Conservation (phyloP, 2,113 vertebrate genomes). For the Bos javanicus region DNA sequence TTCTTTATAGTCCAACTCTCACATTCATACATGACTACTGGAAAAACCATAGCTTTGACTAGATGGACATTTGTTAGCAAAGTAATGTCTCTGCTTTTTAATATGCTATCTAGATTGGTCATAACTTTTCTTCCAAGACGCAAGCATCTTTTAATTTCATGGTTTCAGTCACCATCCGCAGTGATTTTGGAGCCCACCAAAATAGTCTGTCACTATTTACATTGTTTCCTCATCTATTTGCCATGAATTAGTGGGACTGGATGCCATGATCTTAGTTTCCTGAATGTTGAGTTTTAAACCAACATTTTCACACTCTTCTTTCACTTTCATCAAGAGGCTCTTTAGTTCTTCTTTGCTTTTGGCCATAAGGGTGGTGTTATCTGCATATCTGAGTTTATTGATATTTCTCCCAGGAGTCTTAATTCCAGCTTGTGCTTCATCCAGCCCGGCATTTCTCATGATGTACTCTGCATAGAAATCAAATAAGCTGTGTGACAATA, state of each 20-base stretch:
- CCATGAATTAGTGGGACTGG: background rate
- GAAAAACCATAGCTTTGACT: background rate
- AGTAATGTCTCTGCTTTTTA: background rate
- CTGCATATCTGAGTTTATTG: background rate
- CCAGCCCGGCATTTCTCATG: background rate
- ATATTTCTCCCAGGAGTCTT: background rate
- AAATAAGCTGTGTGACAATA: background rate
- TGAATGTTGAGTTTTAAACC: background rate
- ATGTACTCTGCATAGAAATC: background rate
- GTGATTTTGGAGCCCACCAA: background rate
- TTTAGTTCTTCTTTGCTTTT: background rate
- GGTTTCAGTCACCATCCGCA: background rate
- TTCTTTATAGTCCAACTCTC: background rate
- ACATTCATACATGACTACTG: background rate
- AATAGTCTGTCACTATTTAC: background rate
- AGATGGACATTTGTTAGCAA: background rate
- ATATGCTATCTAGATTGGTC: background rate
- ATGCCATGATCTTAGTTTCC: background rate
- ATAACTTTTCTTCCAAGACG: background rate
- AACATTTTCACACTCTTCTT: background rate
- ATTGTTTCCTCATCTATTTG: background rate
- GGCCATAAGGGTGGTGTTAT: background rate
- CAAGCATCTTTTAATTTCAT: background rate
- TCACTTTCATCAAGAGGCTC: background rate
- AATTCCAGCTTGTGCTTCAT: background rate